Base-by-base conservation (phyloP, 1,140 invertebrate species). In the Bombus confusus region DNA sequence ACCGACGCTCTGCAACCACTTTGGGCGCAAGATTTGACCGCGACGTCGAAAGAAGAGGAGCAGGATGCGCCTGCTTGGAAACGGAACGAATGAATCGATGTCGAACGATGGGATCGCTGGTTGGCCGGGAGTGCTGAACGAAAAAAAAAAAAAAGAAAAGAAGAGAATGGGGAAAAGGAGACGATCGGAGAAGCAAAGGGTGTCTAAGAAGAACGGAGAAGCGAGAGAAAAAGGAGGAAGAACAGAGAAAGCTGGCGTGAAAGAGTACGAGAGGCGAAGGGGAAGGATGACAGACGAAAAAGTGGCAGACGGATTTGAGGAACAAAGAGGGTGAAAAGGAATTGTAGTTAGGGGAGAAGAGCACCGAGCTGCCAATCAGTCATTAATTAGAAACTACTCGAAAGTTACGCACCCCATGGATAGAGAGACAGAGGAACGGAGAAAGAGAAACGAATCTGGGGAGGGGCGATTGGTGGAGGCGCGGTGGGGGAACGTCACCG, bases 331-430 rank as follows among this genome's bases (percentile, higher is more conserved):
- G 43, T 79, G 80, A 90, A 91, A 90, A 90, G 87, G 80, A 90
- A 72, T 80, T 69, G 82, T 85, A 76, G 86, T 73, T 82, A 57
- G 87, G 75, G 83, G 83, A 72, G 75, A 90, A 77, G 57, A 62
- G 79, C 76, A 66, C 80, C 64, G 80, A 78, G 59, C 83, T 86
- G 91, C 88, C 91, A 89, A 92, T 92, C 88, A 91, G 88, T 90
- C 81, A 91, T 92, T 93, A 93, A 93, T 93, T 93, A 93, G 87
- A 91, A 93, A 91, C 88, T 91, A 83, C 91, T 93, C 86, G 89
- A 92, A 90, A 86, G 78, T 91, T 86, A 86, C 81, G 86, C 90
- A 85, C 68, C n/a, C 76, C 47, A 25, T 13, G n/a, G 62, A 85
- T 85, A 80, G 79, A 80, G 80, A 68, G 79, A 62, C 25, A 52